A percentile compares a stretch with the other conserved stretches of the same genome.
Conservation (phyloP, 1,140 invertebrate genomes). For the Cecropterus lyciades region DNA sequence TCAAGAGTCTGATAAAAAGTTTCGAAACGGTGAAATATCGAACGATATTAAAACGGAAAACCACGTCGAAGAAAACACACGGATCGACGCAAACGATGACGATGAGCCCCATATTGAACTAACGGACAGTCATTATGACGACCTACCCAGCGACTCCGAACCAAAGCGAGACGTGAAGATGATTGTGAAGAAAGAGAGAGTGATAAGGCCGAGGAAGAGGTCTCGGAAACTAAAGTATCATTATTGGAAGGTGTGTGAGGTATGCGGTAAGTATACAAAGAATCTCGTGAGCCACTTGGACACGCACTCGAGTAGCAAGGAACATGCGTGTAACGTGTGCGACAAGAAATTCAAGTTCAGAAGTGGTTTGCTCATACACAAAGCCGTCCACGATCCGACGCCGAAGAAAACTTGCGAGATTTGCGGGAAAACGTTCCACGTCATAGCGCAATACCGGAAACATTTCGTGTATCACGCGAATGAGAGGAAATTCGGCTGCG, state of each 20-base stretch:
- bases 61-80: conserved; percentile 43
- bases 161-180: conserved; percentile 36
- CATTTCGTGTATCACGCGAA: conserved; percentile 80
- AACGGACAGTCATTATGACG: conserved; percentile 43
- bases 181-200: conserved; percentile 47
- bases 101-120: conserved; percentile 36
- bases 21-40: conserved; percentile 39
- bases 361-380: conserved; percentile 79
- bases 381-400: conserved; percentile 74
- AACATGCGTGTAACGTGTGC: conserved; percentile 85
- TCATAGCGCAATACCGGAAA: conserved; percentile 70
- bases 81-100: conserved; percentile 30
- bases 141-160: conserved; percentile 38
- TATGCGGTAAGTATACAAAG: conserved; percentile 76
- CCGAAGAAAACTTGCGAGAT: conserved; percentile 79
- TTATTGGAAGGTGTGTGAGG: conserved; percentile 80
- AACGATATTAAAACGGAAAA: conserved; percentile 60
- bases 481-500: conserved; percentile 80
- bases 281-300: conserved; percentile 83
- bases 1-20: conserved; percentile 68
- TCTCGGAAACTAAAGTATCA: conserved; percentile 62
- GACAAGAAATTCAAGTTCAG: conserved; percentile 83
- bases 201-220: conserved; percentile 50
- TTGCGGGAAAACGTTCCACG: conserved; percentile 79
- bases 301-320: conserved; percentile 83